Evolutionary conservation across 2,113 vertebrate genomes (phyloP).

Genomic region (Rousettus leschenaultii): DNA sequence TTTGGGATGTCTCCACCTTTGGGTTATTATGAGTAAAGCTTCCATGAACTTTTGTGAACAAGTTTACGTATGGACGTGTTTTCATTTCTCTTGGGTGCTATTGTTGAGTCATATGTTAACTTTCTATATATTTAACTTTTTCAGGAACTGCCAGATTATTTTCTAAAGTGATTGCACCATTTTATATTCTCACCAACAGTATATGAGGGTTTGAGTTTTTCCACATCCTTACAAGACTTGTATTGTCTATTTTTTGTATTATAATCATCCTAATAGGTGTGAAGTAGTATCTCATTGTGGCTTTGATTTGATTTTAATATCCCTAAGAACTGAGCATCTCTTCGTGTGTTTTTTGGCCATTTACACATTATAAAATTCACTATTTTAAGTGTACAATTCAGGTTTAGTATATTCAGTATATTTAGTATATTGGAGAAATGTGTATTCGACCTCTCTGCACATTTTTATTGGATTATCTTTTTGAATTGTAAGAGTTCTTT

Average conservation of each 20-base stretch:
- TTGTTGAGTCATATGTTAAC: background rate
- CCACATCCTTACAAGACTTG: background rate
- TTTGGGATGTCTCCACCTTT: background rate
- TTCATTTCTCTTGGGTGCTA: background rate
- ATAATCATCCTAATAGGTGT: background rate
- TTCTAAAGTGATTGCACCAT: background rate
- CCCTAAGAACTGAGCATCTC: background rate
- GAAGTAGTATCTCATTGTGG: background rate
- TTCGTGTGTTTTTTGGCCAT: background rate
- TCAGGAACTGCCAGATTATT: background rate
- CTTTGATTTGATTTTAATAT: constrained; percentile 32
- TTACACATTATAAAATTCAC: background rate
- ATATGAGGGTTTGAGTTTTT: background rate
- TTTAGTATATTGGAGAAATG: background rate
- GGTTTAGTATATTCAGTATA: too few relatives aligned
- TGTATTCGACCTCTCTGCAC: background rate
- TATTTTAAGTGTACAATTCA: too few relatives aligned
- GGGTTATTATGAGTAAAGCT: background rate
- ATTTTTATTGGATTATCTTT: background rate
- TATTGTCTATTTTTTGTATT: background rate
- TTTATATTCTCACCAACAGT: background rate
- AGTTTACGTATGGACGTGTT: background rate
- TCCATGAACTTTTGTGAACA: background rate
- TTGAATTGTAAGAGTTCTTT: background rate
- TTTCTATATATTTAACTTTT: background rate